Base-by-base conservation (phyloP, 2,113 vertebrate species). In the Echinops telfairi region DNA sequence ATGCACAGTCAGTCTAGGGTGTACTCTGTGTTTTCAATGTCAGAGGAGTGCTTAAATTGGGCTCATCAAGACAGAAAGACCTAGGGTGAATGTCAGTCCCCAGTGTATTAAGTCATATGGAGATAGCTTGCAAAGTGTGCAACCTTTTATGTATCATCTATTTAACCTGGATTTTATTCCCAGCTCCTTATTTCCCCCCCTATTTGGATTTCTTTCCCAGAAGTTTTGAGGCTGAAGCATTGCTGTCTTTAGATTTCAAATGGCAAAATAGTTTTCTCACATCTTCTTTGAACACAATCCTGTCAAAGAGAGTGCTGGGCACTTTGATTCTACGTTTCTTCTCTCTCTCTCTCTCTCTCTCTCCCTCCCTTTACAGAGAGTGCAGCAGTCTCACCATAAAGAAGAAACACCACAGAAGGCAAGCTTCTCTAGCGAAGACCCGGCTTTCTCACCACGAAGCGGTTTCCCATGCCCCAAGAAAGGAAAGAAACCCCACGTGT, bases 401-500 rank as follows among this genome's bases (percentile, higher is more conserved):
- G 58, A 66, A 79, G 25, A 86, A 85, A 88, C 53, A 16, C 62
- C 88, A 82, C 33, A 70, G 70, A 92, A 75, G 31, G 25, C 64
- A 89, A 87, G 83, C 11, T 16, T 92, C 16, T 25, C 9, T 8
- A 91, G 47, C 15, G 47, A 80, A 93, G n/a, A 12, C 31, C 68
- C 38, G 40, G 43, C 62, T 27, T 95, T 33, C 33, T 43, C 33
- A 58, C 31, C 91, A 58, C 79, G 60, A 92, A 92, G 58, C 31
- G 83, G 33, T 43, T 79, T 89, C 73, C 58, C 38, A 29, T 58
- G 68, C 33, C 38, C 12, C 47, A 38, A 88, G 29, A 92, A 57
- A 81, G 33, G 81, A 95, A 88, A 90, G 11, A 91, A 87, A 93
- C 82, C 43, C 12, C 47, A 60, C 53, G n/a, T 62, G 22, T 93